These are phyloP conservation scores for Mimas tiliae DNA, from an alignment of 2,888 invertebrate genomes.

Conservation along the genomic window DNA sequence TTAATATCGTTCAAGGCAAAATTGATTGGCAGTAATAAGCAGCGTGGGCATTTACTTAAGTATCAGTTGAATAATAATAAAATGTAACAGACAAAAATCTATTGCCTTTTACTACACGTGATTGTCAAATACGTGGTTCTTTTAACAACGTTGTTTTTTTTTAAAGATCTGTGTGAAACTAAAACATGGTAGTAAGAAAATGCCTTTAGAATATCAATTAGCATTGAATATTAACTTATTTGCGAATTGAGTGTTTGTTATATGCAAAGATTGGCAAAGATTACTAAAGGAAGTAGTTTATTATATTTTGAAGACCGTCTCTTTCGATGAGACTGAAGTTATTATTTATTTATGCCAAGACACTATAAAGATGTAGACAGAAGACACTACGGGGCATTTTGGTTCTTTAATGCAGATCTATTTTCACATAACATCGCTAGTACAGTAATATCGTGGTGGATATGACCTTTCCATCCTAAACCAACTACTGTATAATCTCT, in stretches of 20 bases:
- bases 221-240: neutral
- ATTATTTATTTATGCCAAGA: no score
- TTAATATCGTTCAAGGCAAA: constrained; percentile 6
- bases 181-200: neutral
- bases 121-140: constrained; percentile 10
- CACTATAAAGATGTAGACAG: no score
- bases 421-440: no score
- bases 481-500: no score
- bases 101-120: neutral
- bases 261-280: neutral
- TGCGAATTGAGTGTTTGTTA: neutral
- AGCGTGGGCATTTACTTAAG: neutral
- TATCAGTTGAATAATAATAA: no score
- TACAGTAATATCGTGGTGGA: no score
- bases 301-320: neutral
- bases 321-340: no score
- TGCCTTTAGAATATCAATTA: neutral
- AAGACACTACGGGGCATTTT: no score
- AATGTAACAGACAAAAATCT: no score
- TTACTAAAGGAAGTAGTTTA: no score
- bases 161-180: neutral
- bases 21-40: neutral
- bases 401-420: no score
- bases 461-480: no score
- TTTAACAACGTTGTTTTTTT: neutral